Evolutionary conservation across 2,888 invertebrate species (phyloP).

Genomic region (Lasioglossum leucozonium): DNA sequence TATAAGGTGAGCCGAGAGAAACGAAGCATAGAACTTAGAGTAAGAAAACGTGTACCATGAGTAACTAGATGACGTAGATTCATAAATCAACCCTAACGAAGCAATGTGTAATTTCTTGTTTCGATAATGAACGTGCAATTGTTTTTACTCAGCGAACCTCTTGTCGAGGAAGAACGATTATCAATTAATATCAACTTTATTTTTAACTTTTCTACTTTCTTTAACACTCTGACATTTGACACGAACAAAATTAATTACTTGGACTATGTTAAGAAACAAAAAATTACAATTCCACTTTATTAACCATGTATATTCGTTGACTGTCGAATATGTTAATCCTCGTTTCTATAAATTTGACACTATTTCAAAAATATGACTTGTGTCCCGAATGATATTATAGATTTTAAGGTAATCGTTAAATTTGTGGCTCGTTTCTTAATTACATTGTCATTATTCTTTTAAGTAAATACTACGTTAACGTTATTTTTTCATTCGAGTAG

Average conservation of each 20-base stretch:
- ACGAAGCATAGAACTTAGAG: background rate
- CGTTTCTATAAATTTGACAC: background rate
- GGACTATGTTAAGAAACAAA: background rate
- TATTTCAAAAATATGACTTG: background rate
- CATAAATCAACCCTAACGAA: background rate
- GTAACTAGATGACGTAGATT: background rate
- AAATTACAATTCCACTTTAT: background rate
- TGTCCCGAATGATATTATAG: background rate
- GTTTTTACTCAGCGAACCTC: background rate
- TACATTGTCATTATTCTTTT: background rate
- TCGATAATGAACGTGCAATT: background rate
- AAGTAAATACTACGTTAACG: background rate
- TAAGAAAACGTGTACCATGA: background rate
- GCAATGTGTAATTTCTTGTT: slow-evolving; percentile 11
- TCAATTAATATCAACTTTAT: too few species aligned
- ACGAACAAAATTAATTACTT: background rate
- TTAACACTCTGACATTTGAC: background rate
- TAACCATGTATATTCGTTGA: background rate
- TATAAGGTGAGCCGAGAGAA: background rate
- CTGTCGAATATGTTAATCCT: background rate
- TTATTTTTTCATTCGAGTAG: background rate
- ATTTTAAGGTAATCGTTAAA: background rate
- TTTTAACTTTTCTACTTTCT: background rate
- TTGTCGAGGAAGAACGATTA: background rate
- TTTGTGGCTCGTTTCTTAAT: background rate